phyloP scores from a whole-genome alignment of 2,113 vertebrate genomes.

The Natator depressus region DNA sequence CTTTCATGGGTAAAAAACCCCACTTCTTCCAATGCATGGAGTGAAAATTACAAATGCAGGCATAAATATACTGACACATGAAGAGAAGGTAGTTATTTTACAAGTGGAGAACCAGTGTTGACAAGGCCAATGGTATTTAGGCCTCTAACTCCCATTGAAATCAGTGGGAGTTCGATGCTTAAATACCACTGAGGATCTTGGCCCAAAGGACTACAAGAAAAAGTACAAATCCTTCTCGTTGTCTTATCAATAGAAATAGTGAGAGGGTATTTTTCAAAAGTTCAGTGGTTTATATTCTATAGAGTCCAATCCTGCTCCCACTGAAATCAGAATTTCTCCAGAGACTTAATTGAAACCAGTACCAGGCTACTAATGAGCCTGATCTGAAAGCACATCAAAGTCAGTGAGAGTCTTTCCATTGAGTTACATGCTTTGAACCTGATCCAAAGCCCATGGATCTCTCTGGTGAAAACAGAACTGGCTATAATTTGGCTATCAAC shows the following conservation, averaged over 20 bases:
- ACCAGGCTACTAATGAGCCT: not conserved
- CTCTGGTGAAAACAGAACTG: not conserved
- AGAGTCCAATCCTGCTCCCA: not conserved
- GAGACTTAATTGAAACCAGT: not conserved
- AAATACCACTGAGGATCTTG: not conserved
- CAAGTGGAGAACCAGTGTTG: too few relatives aligned
- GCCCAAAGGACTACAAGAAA: not conserved
- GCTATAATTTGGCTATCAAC: not conserved
- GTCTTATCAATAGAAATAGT: not conserved
- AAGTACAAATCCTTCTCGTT: not conserved
- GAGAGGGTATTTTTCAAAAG: not conserved
- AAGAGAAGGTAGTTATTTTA: too few relatives aligned
- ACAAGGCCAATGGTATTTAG: not conserved
- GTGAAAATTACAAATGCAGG: too few relatives aligned
- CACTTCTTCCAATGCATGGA: too few relatives aligned
- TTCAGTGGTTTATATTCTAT: accelerated
- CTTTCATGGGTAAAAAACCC: too few relatives aligned
- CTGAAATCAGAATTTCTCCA: not conserved
- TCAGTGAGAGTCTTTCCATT: not conserved
- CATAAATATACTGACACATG: too few relatives aligned
- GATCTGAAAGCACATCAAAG: not conserved
- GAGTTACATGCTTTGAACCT: not conserved
- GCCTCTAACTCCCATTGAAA: not conserved
- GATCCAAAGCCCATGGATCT: not conserved
- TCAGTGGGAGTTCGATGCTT: not conserved